Evolutionary conservation across 1,140 invertebrate species (phyloP), one percentile per base, ranked within the genome.

Genomic region (Megathymus violae): DNA sequence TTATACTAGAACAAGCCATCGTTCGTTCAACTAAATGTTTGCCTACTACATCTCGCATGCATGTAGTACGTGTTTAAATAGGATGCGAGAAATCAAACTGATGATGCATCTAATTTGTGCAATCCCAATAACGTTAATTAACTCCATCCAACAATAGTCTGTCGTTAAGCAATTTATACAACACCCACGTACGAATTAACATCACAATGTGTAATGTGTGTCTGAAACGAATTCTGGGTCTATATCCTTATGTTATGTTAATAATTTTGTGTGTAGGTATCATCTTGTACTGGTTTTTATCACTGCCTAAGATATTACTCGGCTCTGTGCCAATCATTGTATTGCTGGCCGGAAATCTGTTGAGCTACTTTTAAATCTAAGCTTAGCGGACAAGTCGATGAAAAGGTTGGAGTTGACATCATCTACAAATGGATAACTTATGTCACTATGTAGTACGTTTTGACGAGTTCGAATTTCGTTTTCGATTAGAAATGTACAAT

Each of bases 101-200:
- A 54, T 54, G 58, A 46, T 63, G 51, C 46, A 41, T 17, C 15
- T 6, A 41, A 60, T 34, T 43, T 63, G 40, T 44, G 40, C 38
- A 36, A 48, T 46, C 27, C 41, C 43, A 13, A 36, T 54, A 19
- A 34, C 41, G 36, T 50, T 50, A 3, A 36, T 34, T 7, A 50
- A 50, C 14, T 54, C 51, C 50, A 9, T 11, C 51, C 27, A 54
- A 54, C 38, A 41, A 54, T 54, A 43, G 51, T 54, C 38, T 54
- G 38, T 43, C 51, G 51, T 54, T 7, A 38, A 1, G 36, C 31
- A 43, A 56, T 54, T 54, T 54, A 54, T 15, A 10, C 16, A 13
- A 36, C 38, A 41, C 51, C 51, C 51, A 54, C 51, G 38, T 31
- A 43, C 38, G 1, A 15, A 22, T 27, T 11, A 14, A n/a, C n/a